Base-by-base conservation (phyloP, 2,113 vertebrate species). In the Australoheros scitulus region DNA sequence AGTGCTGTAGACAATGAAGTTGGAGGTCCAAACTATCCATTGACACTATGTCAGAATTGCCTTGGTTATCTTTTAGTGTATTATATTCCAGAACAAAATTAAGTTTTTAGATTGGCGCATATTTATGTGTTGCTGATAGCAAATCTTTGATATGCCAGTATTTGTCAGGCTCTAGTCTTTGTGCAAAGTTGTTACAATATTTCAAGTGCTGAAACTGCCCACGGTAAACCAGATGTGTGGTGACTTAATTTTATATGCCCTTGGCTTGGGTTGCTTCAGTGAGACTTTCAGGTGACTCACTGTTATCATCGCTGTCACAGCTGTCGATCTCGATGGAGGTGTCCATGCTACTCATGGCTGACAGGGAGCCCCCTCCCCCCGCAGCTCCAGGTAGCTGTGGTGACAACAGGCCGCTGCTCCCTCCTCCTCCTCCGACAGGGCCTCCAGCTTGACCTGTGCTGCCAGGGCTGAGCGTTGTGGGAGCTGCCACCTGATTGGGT, bases 321-420 rank as follows among this genome's bases (percentile, higher is more conserved):
- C 95, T 96, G 94, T 96, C 95, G n/a, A 95, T 94, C 90, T 96
- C 96, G 4, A 95, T 93, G 63, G 95, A 96, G 52, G 95, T 95
- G 88, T 96, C 95, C 94, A 96, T 93, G 84, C 95, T 96, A 86
- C 93, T 95, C 94, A 94, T 95, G 74, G 92, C 86, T 7, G 93
- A 93, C 82, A 94, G 85, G 0, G 83, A 91, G 59, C 92, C 92
- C 20, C 91, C 93, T 8, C 93, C 92, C 4, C 90, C 93, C 2
- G 78, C 82, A 8, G 88, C 87, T 24, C 89, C 91, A 5, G 43
- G 75, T 83, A 76, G 64, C 78, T 90, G 77, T 0, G 95, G 95
- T 2, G 91, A 91, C 92, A 93, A 82, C 77, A 92, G 89, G n/a
- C 90, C 79, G 3, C 81, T 84, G 52, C 83, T 87, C 0, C 14